Evolutionary conservation across 2,888 invertebrate genomes (phyloP), one percentile per base, ranked within the genome.

Genomic region (Himalopsyche tibetana): DNA sequence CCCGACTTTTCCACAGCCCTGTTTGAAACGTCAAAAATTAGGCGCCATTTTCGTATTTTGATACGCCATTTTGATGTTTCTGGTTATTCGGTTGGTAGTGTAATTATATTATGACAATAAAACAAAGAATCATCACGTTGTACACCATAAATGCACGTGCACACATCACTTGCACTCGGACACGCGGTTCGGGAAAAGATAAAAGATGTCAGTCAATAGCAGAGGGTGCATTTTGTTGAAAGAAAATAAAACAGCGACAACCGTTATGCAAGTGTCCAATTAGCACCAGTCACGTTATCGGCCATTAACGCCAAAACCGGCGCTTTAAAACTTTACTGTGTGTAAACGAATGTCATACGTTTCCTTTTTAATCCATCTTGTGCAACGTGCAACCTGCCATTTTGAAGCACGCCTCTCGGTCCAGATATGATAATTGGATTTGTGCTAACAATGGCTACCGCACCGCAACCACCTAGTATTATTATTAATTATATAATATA

Each of bases 281-380:
- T 63, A 63, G 6, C 63, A 28, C 19, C n/a, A 63, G 63, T 63
- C 19, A 63, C 63, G 63, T 63, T 63, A 63, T 63, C 63, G 2
- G 63, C 63, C 19, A 19, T 63, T 63, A 63, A 19, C 15, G 63
- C 19, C 11, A 19, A 63, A 5, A 19, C 63, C 19, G 63, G 8
- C n/a, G 63, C 51, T 51, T 63, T 63, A 8, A 63, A 56, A n/a
- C 19, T 63, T 63, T 63, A 63, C 63, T 19, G 63, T 63, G 19
- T 3, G 19, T 28, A 19, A 63, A 63, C 63, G 11, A 63, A 19
- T 5, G 63, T 9, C 8, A n/a, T 19, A 5, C 11, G 8, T 63
- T 63, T n/a, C 63, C 19, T 63, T 63, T 63, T 19, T 63, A 63
- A 63, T 63, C 19, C 63, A 28, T 63, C 63, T 63, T 15, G 19